A percentile compares a stretch with the other conserved stretches of the same genome.
Conservation (phyloP, 2,113 vertebrate genomes). For the Solenodon paradoxus region DNA sequence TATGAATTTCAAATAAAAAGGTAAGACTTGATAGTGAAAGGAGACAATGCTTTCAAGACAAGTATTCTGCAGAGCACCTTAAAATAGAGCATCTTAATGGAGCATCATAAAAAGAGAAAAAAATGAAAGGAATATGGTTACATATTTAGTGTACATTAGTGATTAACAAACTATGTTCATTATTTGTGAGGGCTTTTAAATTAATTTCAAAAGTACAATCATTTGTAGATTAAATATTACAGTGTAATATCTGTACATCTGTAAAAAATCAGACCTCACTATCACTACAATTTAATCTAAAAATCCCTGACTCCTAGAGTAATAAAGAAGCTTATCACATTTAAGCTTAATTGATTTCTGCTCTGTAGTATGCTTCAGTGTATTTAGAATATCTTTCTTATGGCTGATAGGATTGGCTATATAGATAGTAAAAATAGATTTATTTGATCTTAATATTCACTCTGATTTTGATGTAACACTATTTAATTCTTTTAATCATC, state of each 20-base stretch:
- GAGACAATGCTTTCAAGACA: neutral
- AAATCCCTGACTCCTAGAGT: neutral
- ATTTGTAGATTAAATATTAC: slow-evolving; percentile 24
- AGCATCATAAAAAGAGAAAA: neutral
- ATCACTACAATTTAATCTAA: neutral
- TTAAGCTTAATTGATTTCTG: slow-evolving; percentile 36
- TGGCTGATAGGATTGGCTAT: neutral
- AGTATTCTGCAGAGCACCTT: neutral
- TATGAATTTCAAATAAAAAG: neutral
- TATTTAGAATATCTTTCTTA: neutral
- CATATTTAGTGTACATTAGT: neutral
- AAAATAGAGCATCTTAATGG: neutral
- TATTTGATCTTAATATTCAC: slow-evolving; percentile 22
- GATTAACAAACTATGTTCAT: neutral
- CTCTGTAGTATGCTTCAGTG: neutral
- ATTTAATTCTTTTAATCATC: neutral
- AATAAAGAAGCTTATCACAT: neutral
- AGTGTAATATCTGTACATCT: neutral
- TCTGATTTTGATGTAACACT: neutral
- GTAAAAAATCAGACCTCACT: neutral
- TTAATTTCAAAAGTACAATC: neutral
- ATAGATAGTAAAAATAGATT: slow-evolving; percentile 1
- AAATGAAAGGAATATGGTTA: neutral
- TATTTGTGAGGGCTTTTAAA: neutral
- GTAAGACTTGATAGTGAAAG: neutral